These are phyloP conservation scores for Phortica variegata DNA, from an alignment of 1,140 invertebrate species.

Conservation along the genomic window DNA sequence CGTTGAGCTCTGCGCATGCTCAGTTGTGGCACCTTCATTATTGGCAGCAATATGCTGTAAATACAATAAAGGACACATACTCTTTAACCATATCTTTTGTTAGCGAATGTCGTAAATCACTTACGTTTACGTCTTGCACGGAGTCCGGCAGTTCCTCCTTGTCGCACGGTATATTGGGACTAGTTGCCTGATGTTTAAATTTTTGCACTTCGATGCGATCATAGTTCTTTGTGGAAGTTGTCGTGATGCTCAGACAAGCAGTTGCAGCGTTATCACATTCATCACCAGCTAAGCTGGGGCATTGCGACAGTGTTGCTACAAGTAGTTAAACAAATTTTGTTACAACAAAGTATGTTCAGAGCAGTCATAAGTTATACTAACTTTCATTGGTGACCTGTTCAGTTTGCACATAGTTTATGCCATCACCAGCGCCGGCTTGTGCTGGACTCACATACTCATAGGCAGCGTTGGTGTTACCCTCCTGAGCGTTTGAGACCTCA, in stretches of 20 bases:
- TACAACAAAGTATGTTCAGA: too few relatives aligned
- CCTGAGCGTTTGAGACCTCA: slow-evolving; percentile 35
- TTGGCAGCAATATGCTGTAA: slow-evolving; percentile 5
- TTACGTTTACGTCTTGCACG: too few relatives aligned
- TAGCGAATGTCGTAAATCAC: too few relatives aligned
- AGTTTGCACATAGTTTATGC: slow-evolving; percentile 10
- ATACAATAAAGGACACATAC: too few relatives aligned
- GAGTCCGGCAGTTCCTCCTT: slow-evolving; percentile 28
- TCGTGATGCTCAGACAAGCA: slow-evolving; percentile 49
- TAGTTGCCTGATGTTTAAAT: slow-evolving; percentile 56
- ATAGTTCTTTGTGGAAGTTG: slow-evolving; percentile 52
- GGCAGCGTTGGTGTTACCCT: slow-evolving; percentile 31
- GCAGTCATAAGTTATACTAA: slow-evolving; percentile 21
- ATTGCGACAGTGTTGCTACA: too few relatives aligned
- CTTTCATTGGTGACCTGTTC: slow-evolving; percentile 9
- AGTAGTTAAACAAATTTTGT: too few relatives aligned
- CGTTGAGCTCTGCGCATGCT: slow-evolving; percentile 11
- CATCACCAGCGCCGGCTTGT: slow-evolving; percentile 4
- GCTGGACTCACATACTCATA: slow-evolving; percentile 29
- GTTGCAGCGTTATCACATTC: slow-evolving; percentile 48
- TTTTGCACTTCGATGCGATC: slow-evolving; percentile 55
- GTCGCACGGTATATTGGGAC: slow-evolving; percentile 50
- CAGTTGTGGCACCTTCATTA: slow-evolving; percentile 9
- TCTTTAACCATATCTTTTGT: too few relatives aligned
- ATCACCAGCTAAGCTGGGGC: slow-evolving; percentile 9